Evolutionary conservation across 2,113 vertebrate genomes (phyloP).

Genomic region (Nibea albiflora): DNA sequence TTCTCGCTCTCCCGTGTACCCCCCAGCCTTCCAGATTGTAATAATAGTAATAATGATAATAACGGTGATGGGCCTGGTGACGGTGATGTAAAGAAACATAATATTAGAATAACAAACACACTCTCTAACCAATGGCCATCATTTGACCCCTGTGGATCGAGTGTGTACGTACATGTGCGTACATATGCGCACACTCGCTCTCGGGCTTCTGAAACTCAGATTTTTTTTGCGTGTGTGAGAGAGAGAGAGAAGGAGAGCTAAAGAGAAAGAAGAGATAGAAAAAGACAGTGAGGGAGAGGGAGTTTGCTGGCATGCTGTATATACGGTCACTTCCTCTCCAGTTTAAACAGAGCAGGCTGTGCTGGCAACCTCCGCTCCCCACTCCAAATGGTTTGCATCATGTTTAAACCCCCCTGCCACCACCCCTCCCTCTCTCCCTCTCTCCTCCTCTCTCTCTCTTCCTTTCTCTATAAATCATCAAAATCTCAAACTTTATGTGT

Average conservation of each 20-base stretch:
- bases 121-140: constrained; percentile 85
- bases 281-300: constrained; percentile 79
- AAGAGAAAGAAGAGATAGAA: constrained; percentile 61
- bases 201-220: constrained; percentile 57
- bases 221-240: constrained; percentile 40
- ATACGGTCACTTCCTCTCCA: constrained; percentile 99
- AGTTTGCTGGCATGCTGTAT: constrained; percentile 97
- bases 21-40: constrained; percentile 81
- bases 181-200: constrained; percentile 22
- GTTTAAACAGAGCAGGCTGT: constrained; percentile 99
- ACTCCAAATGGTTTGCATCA: constrained; percentile 99
- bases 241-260: constrained; percentile 19
- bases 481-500: constrained; percentile 86
- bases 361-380: constrained; percentile 93
- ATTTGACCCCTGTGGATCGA: constrained; percentile 86
- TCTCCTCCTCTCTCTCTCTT: constrained; percentile 71
- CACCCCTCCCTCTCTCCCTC: constrained; percentile 73
- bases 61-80: constrained; percentile 78
- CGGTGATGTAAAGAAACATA: constrained; percentile 86
- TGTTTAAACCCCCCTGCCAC: constrained; percentile 92
- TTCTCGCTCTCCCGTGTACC: constrained; percentile 73
- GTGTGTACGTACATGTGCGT: constrained; percentile 54
- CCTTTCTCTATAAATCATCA: constrained; percentile 87
- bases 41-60: constrained; percentile 88
- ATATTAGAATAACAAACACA: constrained; percentile 87